Base-by-base conservation (phyloP, 2,113 vertebrate species). In the Tyto alba region DNA sequence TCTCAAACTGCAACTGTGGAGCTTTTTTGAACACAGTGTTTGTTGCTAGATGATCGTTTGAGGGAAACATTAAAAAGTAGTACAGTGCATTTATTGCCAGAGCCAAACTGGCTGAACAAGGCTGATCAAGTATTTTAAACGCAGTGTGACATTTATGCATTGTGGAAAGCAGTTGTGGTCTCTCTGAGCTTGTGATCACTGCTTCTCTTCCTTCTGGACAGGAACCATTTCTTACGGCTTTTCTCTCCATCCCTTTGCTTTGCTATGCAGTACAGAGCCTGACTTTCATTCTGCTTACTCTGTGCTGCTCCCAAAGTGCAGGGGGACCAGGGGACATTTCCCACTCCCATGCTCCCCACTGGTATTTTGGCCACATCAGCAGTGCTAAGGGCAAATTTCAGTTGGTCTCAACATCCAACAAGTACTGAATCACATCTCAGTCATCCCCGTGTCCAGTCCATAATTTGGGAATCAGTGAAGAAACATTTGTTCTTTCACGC, bases 381-480 rank as follows among this genome's bases (percentile, higher is more conserved):
- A 57, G 21, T 21, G n/a, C 36, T 72, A 40, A 71, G 26, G 76
- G 47, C 63, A 66, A 19, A 55, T 43, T 26, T 80, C 41, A 18
- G 26, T 8, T 4, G 1, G 20, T 66, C 48, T 52, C 56, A 40
- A 30, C 59, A 52, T 52, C 82, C 57, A 69, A 10, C 16, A 57
- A 79, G 20, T 56, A 47, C 67, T 56, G 36, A 90, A 66, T 72
- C 66, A 60, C 16, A 55, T 19, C 87, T 71, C 40, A 41, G 43
- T 11, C 0, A 0, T 67, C 68, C 50, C n/a, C 1, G 3, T 62
- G 41, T 20, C 40, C 73, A 55, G 53, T 19, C 32, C 50, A 5
- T 56, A 45, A 76, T 68, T 45, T 88, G 45, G 66, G 87, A 89
- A 66, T 56, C 57, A 14, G 38, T 30, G 41, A 62, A 92, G 64